Base-by-base conservation (phyloP, 2,797 vertebrate genomes). In the Rhinophrynus dorsalis region DNA sequence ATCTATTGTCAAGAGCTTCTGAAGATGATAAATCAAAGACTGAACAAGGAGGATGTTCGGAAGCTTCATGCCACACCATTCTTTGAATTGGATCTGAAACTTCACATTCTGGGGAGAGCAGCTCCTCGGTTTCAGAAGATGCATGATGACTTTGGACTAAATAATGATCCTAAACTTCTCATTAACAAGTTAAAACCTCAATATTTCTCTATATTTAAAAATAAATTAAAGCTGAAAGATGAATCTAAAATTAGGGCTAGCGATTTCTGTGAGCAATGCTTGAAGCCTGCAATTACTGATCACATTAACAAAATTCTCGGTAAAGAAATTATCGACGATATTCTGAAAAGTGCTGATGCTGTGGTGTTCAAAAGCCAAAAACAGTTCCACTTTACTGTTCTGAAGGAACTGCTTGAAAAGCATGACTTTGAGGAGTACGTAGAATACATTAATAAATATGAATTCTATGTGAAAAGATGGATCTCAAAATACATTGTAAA, bases 41-140 rank as follows among this genome's bases (percentile, higher is more conserved):
- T 61, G 12, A 21, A 20, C 3, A n/a, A 47, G 3, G 17, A 21
- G 3, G 26, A 61, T 5, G 11, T 45, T 6, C n/a, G 38, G 17
- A 44, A 61, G 15, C 29, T 61, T 12, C 17, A 15, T 3, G 5
- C 29, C 23, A 33, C 27, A 5, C 8, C 17, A 5, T 20, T 47
- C 15, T 61, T 61, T 47, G 40, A 47, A 17, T 2, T 48, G 24
- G 86, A 90, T 57, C 72, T 91, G 11, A 91, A 90, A 71, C 70
- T 86, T 10, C 76, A 83, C 51, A 70, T 92, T 42, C 90, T 88
- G 57, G 77, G 76, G 1, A 63, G 64, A 58, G 85, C 86, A 18
- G 83, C 82, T 50, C 40, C 75, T 17, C 81, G 85, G 18, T 89
- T 91, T 75, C 86, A 88, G 68, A 79, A 81, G 52, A 74, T 88